Evolutionary conservation across 2,888 invertebrate genomes (phyloP).

Genomic region (Drosophila anomalata): DNA sequence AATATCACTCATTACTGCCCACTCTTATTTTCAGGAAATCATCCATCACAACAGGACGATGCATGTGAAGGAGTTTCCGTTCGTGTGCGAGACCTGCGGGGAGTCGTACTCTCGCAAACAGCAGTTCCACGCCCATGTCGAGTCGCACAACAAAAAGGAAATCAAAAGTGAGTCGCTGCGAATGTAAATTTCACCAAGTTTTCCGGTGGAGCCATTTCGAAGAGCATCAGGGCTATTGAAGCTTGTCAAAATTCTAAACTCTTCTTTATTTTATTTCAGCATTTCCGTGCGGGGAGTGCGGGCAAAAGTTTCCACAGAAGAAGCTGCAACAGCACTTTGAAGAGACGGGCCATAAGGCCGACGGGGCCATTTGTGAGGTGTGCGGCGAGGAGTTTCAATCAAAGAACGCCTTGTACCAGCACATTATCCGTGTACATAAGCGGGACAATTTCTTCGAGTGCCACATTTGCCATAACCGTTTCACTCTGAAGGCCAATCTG

Average conservation of each 20-base stretch:
- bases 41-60: slow-evolving; percentile 83
- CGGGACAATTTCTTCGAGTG: slow-evolving; percentile 84
- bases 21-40: slow-evolving; percentile 74
- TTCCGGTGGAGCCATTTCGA: slow-evolving; percentile 7
- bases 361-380: slow-evolving; percentile 84
- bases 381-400: slow-evolving; percentile 83
- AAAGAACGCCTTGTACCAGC: slow-evolving; percentile 83
- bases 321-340: slow-evolving; percentile 83
- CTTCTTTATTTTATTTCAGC: slow-evolving; percentile 56
- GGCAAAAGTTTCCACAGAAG: slow-evolving; percentile 82
- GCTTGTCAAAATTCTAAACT: not conserved
- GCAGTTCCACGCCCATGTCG: slow-evolving; percentile 84
- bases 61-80: slow-evolving; percentile 83
- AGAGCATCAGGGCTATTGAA: not conserved
- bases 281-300: slow-evolving; percentile 83
- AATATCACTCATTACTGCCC: not conserved
- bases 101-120: slow-evolving; percentile 83
- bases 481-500: slow-evolving; percentile 83
- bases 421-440: slow-evolving; percentile 83
- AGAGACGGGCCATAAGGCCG: slow-evolving; percentile 83
- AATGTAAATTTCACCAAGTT: slow-evolving; percentile 79
- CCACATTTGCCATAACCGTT: slow-evolving; percentile 84
- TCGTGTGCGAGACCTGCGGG: slow-evolving; percentile 83
- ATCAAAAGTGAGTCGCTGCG: slow-evolving; percentile 83
- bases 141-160: slow-evolving; percentile 84